These are phyloP conservation scores for Chamaetylas fuelleborni DNA, from an alignment of 2,113 vertebrate species.

Conservation along the genomic window DNA sequence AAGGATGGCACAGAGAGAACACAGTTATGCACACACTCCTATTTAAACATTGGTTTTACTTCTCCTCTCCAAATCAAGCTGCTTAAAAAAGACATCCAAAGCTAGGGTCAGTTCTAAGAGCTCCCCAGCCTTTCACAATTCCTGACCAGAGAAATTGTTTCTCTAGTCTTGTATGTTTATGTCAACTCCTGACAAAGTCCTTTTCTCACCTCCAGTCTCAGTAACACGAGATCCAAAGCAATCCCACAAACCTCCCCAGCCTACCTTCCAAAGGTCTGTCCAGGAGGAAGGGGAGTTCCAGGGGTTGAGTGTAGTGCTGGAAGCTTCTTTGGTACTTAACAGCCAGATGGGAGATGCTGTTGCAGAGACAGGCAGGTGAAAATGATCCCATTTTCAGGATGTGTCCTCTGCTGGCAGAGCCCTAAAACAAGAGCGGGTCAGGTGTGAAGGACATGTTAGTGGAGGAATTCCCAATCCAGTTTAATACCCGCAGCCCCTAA, in stretches of 20 bases:
- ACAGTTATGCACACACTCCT: not conserved
- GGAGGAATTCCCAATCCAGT: slow-evolving; percentile 80
- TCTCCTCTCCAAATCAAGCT: not conserved
- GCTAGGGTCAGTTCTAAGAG: not conserved
- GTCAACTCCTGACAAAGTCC: not conserved
- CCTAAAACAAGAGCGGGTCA: slow-evolving; percentile 69
- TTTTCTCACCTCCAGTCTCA: not conserved
- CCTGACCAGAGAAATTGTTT: not conserved
- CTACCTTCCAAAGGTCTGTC: slow-evolving; percentile 67
- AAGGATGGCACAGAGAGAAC: not conserved
- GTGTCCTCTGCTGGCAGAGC: slow-evolving; percentile 7
- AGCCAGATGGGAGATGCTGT: slow-evolving; percentile 19
- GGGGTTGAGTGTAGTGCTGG: not conserved
- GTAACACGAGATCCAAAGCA: not conserved
- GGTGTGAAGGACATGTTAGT: slow-evolving; percentile 81
- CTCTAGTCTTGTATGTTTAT: not conserved
- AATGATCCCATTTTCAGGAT: slow-evolving; percentile 56
- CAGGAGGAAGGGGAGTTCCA: not conserved
- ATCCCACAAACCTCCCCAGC: not conserved
- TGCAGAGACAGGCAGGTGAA: not conserved
- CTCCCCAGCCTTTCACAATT: not conserved
- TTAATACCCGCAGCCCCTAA: slow-evolving; percentile 88
- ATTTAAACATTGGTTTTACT: not conserved
- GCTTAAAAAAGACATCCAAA: not conserved
- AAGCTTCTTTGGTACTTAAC: not conserved